Evolutionary conservation across 2,113 vertebrate genomes (phyloP).

Genomic region (Leptodactylus fuscus): DNA sequence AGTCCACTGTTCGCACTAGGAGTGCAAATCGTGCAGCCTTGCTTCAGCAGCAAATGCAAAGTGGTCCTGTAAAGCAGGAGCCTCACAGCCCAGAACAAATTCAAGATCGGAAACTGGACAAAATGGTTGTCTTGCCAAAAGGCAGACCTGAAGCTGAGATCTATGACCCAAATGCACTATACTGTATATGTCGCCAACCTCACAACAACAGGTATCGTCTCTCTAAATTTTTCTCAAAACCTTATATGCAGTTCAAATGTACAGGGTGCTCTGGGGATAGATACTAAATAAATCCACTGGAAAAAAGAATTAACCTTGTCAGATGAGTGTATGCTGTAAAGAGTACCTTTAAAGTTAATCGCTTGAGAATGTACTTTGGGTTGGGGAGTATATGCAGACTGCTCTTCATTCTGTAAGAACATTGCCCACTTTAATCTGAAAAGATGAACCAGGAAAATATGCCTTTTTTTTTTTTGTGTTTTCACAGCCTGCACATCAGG

Average conservation of each 20-base stretch:
- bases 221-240: not conserved
- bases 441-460: no score
- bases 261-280: no score
- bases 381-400: no score
- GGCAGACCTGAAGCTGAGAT: slow-evolving; percentile 76
- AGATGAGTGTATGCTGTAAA: no score
- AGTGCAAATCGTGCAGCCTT: slow-evolving; percentile 67
- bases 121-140: slow-evolving; percentile 56
- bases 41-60: slow-evolving; percentile 67
- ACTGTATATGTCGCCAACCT: slow-evolving; percentile 88
- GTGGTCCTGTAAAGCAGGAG: slow-evolving; percentile 64
- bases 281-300: no score
- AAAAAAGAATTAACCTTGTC: no score
- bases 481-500: no score
- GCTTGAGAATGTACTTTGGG: no score
- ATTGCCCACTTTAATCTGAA: no score
- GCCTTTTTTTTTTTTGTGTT: no score
- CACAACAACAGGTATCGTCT: slow-evolving; percentile 85
- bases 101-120: slow-evolving; percentile 61
- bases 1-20: slow-evolving; percentile 67
- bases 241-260: not conserved
- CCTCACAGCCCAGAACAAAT: slow-evolving; percentile 61
- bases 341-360: no score
- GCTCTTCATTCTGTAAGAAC: no score
- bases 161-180: slow-evolving; percentile 80